Evolutionary conservation across 1,140 invertebrate genomes (phyloP).

Genomic region (Heterodera carotae): DNA sequence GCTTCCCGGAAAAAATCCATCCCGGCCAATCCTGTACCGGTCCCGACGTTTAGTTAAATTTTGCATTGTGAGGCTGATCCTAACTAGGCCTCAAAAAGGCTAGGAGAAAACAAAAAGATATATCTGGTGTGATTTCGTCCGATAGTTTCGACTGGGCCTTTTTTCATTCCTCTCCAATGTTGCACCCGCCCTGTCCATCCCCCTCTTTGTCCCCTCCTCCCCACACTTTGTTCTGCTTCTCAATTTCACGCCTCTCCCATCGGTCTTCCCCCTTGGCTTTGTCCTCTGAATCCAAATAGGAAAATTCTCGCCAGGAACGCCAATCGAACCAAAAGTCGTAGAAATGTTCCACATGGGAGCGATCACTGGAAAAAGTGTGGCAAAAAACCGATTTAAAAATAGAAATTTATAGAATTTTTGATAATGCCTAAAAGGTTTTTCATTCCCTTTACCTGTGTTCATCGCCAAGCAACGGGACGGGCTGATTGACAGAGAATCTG

Average conservation of each 20-base stretch:
- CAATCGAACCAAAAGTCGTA: conserved; percentile 81
- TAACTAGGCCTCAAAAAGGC: too few species aligned
- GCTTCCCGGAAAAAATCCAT: too few species aligned
- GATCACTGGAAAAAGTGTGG: conserved; percentile 49
- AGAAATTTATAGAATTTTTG: background rate
- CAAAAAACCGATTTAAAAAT: conserved; percentile 3
- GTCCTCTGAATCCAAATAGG: conserved; percentile 97
- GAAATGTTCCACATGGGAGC: conserved; percentile 70
- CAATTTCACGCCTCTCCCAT: conserved; percentile 92
- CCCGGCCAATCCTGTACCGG: too few species aligned
- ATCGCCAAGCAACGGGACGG: conserved; percentile 82
- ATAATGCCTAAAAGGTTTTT: background rate
- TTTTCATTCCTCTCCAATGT: too few species aligned
- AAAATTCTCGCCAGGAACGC: conserved; percentile 97
- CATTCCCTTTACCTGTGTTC: conserved; percentile 68
- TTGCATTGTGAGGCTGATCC: too few species aligned
- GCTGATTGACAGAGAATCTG: conserved; percentile 85
- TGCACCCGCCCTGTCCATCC: too few species aligned
- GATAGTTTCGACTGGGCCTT: too few species aligned
- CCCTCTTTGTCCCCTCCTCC: conserved; percentile 68
- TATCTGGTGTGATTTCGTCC: too few species aligned
- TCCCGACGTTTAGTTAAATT: too few species aligned
- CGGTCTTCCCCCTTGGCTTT: conserved; percentile 93
- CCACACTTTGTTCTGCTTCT: conserved; percentile 91
- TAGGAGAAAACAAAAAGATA: too few species aligned